Base-by-base conservation (phyloP, 2,113 vertebrate genomes). In the Cinclus cinclus region DNA sequence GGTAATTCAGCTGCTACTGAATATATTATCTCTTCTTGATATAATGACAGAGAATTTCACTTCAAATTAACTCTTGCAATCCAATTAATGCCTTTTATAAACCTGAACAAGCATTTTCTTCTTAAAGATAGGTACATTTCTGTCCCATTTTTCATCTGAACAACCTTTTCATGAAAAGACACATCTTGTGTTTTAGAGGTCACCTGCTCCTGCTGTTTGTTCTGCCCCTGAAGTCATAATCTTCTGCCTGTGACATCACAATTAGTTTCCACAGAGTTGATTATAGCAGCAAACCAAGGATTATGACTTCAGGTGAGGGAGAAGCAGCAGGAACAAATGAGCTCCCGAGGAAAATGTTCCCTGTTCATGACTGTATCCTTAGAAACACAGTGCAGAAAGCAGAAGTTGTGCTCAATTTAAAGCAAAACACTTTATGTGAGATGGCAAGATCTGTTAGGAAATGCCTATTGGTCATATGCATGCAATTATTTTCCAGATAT, bases 181-280 rank as follows among this genome's bases (percentile, higher is more conserved):
- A 37, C 3, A 8, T 44, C 39, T 90, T 41, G 1, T 86, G 85
- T 87, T 97, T 94, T 94, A 95, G 92, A 95, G 96, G 93, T 82
- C 94, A 96, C 64, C 78, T 46, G 20, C 63, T 94, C 93, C 87
- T 42, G 75, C 87, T 92, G 83, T 49, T 88, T 94, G 11, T 89
- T 95, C 95, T 90, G 44, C 49, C 77, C 82, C 94, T 96, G 83
- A 97, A 97, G 94, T 96, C 78, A 96, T 97, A 97, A 97, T 97
- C 92, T 82, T 91, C 74, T 91, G 81, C 53, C 68, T 95, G 94
- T 97, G 96, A 97, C 96, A 98, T 97, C 97, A 97, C 90, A 97
- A 95, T 98, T 98, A 97, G 96, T 94, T 97, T 97, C 97, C 93
- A 90, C 74, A 78, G 97, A 96, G 96, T 85, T 97, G 94, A 97